A percentile compares a stretch with the other conserved stretches of the same genome.
Conservation (phyloP, 2,888 invertebrate genomes). For the Itoplectis maculator region DNA sequence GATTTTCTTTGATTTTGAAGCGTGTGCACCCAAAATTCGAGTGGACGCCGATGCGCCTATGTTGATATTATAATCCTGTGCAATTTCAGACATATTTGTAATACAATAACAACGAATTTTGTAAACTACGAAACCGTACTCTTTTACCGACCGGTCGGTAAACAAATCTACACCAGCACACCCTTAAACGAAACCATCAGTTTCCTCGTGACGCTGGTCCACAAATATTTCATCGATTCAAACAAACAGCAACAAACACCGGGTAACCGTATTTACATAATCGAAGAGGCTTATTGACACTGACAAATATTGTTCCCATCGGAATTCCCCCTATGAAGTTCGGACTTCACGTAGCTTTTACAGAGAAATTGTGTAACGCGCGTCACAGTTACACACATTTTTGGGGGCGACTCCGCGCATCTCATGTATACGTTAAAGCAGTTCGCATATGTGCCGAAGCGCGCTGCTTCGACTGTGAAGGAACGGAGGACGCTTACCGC, state of each 20-base stretch:
- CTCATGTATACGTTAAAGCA: conserved; percentile 28
- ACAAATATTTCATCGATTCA: not conserved
- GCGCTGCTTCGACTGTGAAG: conserved; percentile 37
- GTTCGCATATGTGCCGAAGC: conserved; percentile 4
- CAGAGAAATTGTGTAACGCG: not conserved
- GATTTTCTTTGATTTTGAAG: too few relatives aligned
- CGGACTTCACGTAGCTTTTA: not conserved
- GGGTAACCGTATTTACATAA: too few relatives aligned
- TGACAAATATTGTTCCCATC: not conserved
- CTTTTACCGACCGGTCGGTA: too few relatives aligned
- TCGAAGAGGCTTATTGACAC: too few relatives aligned
- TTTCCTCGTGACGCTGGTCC: too few relatives aligned
- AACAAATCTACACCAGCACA: not conserved
- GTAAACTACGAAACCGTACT: not conserved
- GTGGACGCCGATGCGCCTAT: too few relatives aligned
- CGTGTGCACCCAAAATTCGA: too few relatives aligned
- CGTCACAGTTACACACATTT: not conserved
- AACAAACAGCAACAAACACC: too few relatives aligned
- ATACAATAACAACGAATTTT: too few relatives aligned
- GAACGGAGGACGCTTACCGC: conserved; percentile 24
- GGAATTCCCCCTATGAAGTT: too few relatives aligned
- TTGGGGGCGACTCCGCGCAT: conserved; percentile 10
- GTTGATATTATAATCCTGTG: too few relatives aligned
- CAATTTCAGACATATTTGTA: too few relatives aligned
- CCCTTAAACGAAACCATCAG: not conserved